Conservation (phyloP, 2,797 vertebrate genomes). For the Holocentrus rufus region DNA sequence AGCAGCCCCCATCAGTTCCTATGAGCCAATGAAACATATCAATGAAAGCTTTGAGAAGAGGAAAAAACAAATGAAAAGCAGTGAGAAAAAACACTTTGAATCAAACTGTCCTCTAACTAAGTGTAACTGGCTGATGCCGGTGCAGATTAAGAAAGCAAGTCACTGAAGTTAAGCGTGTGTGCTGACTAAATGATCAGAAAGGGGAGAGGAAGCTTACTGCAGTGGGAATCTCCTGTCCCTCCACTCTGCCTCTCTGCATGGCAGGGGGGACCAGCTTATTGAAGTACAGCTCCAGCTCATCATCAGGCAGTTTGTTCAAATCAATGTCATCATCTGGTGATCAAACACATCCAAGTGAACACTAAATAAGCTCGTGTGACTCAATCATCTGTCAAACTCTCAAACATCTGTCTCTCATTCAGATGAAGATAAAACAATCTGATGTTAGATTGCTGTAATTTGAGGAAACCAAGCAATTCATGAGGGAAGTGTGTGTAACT, state of each 20-base stretch:
- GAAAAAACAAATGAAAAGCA: background rate
- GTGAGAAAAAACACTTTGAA: background rate
- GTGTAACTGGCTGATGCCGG: background rate
- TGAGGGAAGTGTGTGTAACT: background rate
- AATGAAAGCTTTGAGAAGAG: background rate
- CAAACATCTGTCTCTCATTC: background rate
- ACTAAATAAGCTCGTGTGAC: background rate
- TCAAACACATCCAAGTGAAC: slow-evolving; percentile 1
- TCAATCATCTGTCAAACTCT: background rate
- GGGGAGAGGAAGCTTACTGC: slow-evolving; percentile 63
- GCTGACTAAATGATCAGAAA: background rate
- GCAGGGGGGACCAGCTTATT: slow-evolving; percentile 88
- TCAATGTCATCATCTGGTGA: slow-evolving; percentile 87
- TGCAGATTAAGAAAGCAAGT: background rate
- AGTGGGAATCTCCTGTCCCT: slow-evolving; percentile 83
- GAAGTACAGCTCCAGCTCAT: slow-evolving; percentile 91
- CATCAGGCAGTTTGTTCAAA: slow-evolving; percentile 89
- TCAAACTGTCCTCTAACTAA: background rate
- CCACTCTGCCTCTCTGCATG: slow-evolving; percentile 83
- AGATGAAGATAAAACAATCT: background rate
- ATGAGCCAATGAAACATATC: slow-evolving; percentile 1
- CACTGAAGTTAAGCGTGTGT: too few relatives aligned
- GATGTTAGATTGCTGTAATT: background rate
- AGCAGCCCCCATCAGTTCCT: slow-evolving; percentile 59
- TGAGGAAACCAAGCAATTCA: background rate